These are phyloP conservation scores for Artibeus jamaicensis DNA, from an alignment of 2,797 vertebrate species.

Conservation along the genomic window DNA sequence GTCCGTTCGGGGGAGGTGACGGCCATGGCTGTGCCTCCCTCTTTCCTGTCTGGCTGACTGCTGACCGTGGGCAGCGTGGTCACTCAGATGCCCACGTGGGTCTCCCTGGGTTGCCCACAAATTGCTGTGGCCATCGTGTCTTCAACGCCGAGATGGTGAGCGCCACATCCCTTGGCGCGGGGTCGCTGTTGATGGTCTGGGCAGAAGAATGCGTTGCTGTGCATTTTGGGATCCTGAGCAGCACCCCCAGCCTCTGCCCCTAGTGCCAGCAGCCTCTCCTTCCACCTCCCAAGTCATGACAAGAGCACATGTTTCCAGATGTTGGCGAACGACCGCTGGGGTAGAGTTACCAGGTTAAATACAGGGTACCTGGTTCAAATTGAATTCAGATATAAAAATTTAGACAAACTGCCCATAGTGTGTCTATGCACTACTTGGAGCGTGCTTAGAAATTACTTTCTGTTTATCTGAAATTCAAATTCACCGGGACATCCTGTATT, in stretches of 20 bases:
- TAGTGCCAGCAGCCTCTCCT: rapidly evolving
- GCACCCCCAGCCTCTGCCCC: neutral
- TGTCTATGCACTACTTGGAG: neutral
- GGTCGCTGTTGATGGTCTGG: rapidly evolving
- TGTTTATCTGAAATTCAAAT: neutral
- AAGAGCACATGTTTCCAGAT: neutral
- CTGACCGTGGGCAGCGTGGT: rapidly evolving
- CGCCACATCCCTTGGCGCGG: rapidly evolving
- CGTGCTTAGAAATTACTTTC: neutral
- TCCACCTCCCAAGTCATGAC: neutral
- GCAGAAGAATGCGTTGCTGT: neutral
- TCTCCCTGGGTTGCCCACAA: rapidly evolving
- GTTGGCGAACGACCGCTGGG: rapidly evolving
- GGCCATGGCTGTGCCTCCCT: neutral
- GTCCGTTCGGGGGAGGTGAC: neutral
- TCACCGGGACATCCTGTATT: rapidly evolving
- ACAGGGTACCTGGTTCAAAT: neutral
- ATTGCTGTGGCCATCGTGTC: rapidly evolving
- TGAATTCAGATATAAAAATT: neutral
- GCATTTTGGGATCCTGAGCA: rapidly evolving
- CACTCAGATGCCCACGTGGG: rapidly evolving
- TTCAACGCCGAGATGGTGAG: rapidly evolving
- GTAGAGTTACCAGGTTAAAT: neutral
- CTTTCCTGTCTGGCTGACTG: neutral
- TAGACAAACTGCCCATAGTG: neutral